These are phyloP conservation scores for Hylyphantes graminicola DNA, from an alignment of 1,140 invertebrate genomes.

Conservation along the genomic window DNA sequence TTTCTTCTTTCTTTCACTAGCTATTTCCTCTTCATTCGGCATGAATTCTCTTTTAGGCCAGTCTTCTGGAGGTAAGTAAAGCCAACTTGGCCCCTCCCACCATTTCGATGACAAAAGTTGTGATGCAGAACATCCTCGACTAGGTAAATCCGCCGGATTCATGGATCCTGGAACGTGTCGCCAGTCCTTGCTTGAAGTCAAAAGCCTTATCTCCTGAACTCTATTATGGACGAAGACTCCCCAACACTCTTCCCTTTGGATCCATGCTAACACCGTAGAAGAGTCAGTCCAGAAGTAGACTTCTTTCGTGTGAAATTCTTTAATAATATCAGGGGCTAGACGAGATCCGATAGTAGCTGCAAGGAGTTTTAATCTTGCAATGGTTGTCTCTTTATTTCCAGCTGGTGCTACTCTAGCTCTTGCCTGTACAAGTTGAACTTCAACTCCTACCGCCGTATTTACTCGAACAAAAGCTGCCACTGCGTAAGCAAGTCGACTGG, in stretches of 20 bases:
- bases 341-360: slow-evolving; percentile 6
- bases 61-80: slow-evolving; percentile 11
- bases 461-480: neutral
- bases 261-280: slow-evolving; percentile 34
- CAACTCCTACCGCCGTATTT: neutral
- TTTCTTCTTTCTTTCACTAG: slow-evolving; percentile 24
- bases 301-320: neutral
- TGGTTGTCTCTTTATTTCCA: slow-evolving; percentile 19
- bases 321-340: neutral
- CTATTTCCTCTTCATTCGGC: slow-evolving; percentile 22
- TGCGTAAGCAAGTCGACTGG: slow-evolving; percentile 29
- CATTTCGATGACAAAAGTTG: neutral
- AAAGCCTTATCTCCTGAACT: neutral
- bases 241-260: slow-evolving; percentile 10
- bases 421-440: slow-evolving; percentile 21
- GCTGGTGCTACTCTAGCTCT: slow-evolving; percentile 36
- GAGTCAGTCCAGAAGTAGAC: slow-evolving; percentile 45
- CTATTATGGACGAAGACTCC: slow-evolving; percentile 39
- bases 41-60: slow-evolving; percentile 29
- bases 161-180: neutral
- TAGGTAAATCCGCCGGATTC: slow-evolving; percentile 3
- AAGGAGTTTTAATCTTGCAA: slow-evolving; percentile 19
- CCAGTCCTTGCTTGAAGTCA: neutral
- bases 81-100: neutral
- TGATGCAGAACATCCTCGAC: neutral